Conservation (phyloP, 2,888 invertebrate genomes). For the Lagria hirta region DNA sequence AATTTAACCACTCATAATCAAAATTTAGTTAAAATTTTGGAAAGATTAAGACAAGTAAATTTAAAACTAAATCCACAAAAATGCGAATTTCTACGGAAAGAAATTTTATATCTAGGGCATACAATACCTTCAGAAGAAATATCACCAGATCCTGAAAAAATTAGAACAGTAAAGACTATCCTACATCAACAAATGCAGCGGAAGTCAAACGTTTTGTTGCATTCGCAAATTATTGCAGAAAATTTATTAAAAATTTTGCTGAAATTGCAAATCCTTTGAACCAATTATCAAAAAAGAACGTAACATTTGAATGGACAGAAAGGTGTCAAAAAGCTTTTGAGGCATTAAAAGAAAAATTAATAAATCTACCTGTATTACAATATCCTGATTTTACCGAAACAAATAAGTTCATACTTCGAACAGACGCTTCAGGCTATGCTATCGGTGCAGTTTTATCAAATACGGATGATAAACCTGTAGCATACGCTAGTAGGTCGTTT, state of each 20-base stretch:
- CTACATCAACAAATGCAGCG: slow-evolving; percentile 10
- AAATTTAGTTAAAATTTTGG: slow-evolving; percentile 23
- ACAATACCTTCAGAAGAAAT: background rate
- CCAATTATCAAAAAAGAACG: background rate
- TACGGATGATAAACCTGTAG: too few relatives aligned
- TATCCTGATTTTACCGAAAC: too few relatives aligned
- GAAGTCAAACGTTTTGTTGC: slow-evolving; percentile 11
- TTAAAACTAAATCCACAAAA: slow-evolving; percentile 28
- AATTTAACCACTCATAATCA: slow-evolving; percentile 29
- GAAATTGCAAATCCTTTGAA: background rate
- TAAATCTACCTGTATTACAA: too few relatives aligned
- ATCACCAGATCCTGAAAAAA: slow-evolving; percentile 4
- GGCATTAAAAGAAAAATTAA: too few relatives aligned
- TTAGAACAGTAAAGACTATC: slow-evolving; percentile 11
- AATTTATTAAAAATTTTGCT: slow-evolving; percentile 20
- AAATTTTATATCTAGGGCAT: slow-evolving; percentile 21
- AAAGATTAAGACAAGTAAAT: slow-evolving; percentile 20
- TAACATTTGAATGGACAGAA: background rate
- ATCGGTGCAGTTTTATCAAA: too few relatives aligned
- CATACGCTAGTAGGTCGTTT: too few relatives aligned
- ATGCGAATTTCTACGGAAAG: slow-evolving; percentile 30
- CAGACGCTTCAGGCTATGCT: too few relatives aligned
- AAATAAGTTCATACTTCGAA: too few relatives aligned
- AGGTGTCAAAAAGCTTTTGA: slow-evolving; percentile 1
- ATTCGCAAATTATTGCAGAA: slow-evolving; percentile 12